A percentile compares a stretch with the other conserved stretches of the same genome.
phyloP scores from a whole-genome alignment of 2,888 invertebrate species.

The Venustoraphidia nigricollis region DNA sequence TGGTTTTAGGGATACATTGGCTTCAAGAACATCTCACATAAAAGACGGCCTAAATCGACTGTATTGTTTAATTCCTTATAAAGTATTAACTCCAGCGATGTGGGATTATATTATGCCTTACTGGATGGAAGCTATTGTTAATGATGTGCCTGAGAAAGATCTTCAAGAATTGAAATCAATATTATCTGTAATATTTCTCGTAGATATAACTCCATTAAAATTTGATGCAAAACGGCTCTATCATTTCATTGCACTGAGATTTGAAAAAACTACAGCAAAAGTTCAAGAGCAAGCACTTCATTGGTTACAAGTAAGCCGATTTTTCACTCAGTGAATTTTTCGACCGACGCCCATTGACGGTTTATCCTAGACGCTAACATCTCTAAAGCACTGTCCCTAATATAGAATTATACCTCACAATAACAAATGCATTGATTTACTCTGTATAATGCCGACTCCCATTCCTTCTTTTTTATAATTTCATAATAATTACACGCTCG shows the following conservation, averaged over 20 bases:
- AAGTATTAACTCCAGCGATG: slow-evolving; percentile 87
- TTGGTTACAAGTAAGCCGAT: slow-evolving; percentile 57
- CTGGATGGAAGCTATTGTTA: slow-evolving; percentile 96
- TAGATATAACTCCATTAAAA: slow-evolving; percentile 87
- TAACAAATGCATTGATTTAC: too few species aligned
- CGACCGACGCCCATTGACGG: too few species aligned
- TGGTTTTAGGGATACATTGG: slow-evolving; percentile 57
- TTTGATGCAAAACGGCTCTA: slow-evolving; percentile 92
- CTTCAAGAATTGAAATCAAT: slow-evolving; percentile 69
- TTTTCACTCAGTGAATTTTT: slow-evolving; percentile 1
- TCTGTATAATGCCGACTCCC: too few species aligned
- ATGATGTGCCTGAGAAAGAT: slow-evolving; percentile 82
- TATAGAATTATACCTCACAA: too few species aligned
- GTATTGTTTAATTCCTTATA: slow-evolving; percentile 93
- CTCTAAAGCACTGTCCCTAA: too few species aligned
- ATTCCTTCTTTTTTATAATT: slow-evolving; percentile 9
- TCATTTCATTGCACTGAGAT: slow-evolving; percentile 78
- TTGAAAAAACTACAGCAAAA: slow-evolving; percentile 62
- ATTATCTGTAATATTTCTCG: slow-evolving; percentile 86
- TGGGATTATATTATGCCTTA: slow-evolving; percentile 99
- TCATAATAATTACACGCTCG: background rate
- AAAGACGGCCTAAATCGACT: slow-evolving; percentile 89
- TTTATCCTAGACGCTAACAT: too few species aligned
- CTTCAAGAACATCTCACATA: slow-evolving; percentile 75
- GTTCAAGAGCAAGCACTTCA: slow-evolving; percentile 78